phyloP scores from a whole-genome alignment of 2,797 vertebrate genomes.

The Lepus oiostolus region DNA sequence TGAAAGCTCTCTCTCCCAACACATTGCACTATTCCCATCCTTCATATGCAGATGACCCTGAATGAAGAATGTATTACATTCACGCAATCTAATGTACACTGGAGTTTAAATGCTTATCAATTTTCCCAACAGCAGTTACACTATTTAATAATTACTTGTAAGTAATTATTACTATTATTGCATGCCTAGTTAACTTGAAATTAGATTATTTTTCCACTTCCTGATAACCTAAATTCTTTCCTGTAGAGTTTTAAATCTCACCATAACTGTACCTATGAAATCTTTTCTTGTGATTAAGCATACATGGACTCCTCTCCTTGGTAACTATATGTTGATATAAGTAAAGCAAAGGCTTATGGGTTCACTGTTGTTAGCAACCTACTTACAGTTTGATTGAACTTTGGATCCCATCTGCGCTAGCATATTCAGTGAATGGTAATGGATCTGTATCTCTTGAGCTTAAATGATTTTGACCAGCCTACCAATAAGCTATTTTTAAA shows the following conservation, averaged over 20 bases:
- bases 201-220: not conserved
- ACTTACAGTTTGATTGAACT: constrained; percentile 28
- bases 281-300: not conserved
- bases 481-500: not conserved
- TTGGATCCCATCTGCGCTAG: constrained; percentile 23
- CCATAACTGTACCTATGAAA: not conserved
- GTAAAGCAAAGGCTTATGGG: not conserved
- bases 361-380: not conserved
- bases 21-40: not conserved
- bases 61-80: not conserved
- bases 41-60: not conserved
- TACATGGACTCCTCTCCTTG: too few species aligned
- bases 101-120: too few species aligned
- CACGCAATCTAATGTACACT: not conserved
- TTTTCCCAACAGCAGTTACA: not conserved
- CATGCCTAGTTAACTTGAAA: not conserved
- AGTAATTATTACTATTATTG: not conserved
- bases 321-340: not conserved
- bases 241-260: not conserved
- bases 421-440: constrained; percentile 17
- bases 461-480: not conserved
- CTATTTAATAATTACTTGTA: not conserved
- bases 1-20: not conserved
- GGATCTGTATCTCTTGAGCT: not conserved
- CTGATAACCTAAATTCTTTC: not conserved